Percentiles rank a stretch among this genome's conserved stretches.
Conservation (phyloP, 2,888 invertebrate species). For the Agrotis clavis region DNA sequence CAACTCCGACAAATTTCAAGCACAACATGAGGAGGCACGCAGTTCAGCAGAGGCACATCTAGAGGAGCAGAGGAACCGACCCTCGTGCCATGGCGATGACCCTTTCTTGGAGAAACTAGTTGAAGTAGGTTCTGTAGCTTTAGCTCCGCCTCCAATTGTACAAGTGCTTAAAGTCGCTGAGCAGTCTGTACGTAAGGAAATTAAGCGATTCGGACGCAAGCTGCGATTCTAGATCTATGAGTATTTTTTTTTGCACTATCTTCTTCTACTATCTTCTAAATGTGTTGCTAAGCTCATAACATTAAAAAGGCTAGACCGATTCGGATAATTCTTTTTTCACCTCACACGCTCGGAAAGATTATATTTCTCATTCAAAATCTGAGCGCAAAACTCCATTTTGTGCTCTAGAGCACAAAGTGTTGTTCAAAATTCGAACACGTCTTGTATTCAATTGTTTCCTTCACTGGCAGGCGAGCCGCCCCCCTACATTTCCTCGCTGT, state of each 20-base stretch:
- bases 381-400: no score
- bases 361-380: no score
- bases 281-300: no score
- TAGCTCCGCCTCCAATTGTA: neutral
- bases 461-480: no score
- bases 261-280: no score
- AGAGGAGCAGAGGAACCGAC: conserved; percentile 36
- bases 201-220: conserved; percentile 32
- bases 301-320: no score
- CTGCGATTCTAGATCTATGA: conserved; percentile 12
- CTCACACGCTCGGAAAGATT: no score
- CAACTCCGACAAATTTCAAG: conserved; percentile 43
- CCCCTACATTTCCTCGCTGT: no score
- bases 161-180: conserved; percentile 19
- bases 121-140: conserved; percentile 41
- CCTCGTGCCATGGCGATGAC: conserved; percentile 39
- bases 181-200: conserved; percentile 21
- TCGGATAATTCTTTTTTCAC: no score
- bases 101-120: conserved; percentile 39
- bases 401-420: no score
- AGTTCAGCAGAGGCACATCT: conserved; percentile 43
- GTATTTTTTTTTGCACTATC: neutral
- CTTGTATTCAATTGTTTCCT: no score
- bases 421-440: no score
- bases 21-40: conserved; percentile 49